Conservation (phyloP, 2,113 vertebrate genomes). For the Nematolebias whitei region DNA sequence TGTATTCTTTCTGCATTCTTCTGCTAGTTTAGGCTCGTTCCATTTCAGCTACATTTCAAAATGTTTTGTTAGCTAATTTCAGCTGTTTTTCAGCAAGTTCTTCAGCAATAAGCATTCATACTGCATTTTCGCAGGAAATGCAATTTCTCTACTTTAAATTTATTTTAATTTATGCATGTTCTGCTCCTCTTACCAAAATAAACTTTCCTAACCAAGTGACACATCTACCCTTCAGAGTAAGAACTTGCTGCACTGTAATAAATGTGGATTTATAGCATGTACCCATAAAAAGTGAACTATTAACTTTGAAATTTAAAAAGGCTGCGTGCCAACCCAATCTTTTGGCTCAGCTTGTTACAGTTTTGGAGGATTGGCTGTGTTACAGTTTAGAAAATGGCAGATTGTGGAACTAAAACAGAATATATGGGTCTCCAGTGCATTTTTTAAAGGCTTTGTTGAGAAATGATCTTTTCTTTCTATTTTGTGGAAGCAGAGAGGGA, state of each 20-base stretch:
- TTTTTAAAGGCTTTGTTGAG: neutral
- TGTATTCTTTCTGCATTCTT: no score
- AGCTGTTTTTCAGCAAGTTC: no score
- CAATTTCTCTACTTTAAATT: no score
- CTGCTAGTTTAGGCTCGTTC: no score
- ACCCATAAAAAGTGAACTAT: conserved; percentile 16
- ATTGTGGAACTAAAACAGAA: neutral
- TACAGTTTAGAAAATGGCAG: conserved; percentile 15
- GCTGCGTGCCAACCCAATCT: conserved; percentile 8
- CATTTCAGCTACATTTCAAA: no score
- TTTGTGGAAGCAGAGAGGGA: conserved; percentile 6
- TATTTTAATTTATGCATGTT: neutral
- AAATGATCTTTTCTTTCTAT: conserved; percentile 3
- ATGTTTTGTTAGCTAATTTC: no score
- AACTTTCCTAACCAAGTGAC: neutral
- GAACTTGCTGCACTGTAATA: conserved; percentile 7
- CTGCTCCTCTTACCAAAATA: neutral
- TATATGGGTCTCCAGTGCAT: conserved; percentile 3
- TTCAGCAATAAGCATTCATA: no score
- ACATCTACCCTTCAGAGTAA: neutral
- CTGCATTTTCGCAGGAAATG: no score
- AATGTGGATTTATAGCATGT: conserved; percentile 21
- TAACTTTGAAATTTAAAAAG: conserved; percentile 25
- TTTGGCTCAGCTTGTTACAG: conserved; percentile 1
- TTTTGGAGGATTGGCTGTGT: conserved; percentile 19